phyloP scores from a whole-genome alignment of 2,888 invertebrate species.

The Trissonchulus latispiculum region DNA sequence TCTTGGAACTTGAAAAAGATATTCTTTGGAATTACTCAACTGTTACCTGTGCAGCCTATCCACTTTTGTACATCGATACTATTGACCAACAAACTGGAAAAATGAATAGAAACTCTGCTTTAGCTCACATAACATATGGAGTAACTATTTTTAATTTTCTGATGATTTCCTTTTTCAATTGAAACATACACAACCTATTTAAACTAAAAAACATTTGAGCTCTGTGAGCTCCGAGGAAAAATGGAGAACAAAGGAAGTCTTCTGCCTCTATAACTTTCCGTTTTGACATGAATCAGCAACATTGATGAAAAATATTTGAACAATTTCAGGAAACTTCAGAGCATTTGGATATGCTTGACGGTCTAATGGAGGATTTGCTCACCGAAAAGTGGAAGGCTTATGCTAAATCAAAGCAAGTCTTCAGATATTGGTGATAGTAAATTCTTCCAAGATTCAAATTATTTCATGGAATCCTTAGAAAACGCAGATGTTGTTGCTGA shows the following conservation, averaged over 20 bases:
- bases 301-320: no score
- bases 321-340: slow-evolving; percentile 92
- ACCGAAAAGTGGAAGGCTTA: slow-evolving; percentile 97
- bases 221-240: no score
- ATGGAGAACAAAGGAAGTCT: no score
- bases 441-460: no score
- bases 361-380: slow-evolving; percentile 78
- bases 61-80: slow-evolving; percentile 83
- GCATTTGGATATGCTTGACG: slow-evolving; percentile 87
- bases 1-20: slow-evolving; percentile 85
- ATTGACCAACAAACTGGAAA: slow-evolving; percentile 79
- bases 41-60: slow-evolving; percentile 93
- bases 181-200: no score
- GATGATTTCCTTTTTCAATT: no score
- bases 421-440: no score
- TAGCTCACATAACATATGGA: slow-evolving; percentile 91
- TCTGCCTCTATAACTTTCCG: no score
- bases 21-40: slow-evolving; percentile 91
- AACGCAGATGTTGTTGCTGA: not conserved
- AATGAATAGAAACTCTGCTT: slow-evolving; percentile 85
- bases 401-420: no score
- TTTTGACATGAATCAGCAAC: no score
- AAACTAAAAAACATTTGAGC: no score
- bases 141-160: slow-evolving; percentile 51
- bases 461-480: not conserved